Base-by-base conservation (phyloP, 2,888 invertebrate genomes). In the Sinodicranocentrus sp. region DNA sequence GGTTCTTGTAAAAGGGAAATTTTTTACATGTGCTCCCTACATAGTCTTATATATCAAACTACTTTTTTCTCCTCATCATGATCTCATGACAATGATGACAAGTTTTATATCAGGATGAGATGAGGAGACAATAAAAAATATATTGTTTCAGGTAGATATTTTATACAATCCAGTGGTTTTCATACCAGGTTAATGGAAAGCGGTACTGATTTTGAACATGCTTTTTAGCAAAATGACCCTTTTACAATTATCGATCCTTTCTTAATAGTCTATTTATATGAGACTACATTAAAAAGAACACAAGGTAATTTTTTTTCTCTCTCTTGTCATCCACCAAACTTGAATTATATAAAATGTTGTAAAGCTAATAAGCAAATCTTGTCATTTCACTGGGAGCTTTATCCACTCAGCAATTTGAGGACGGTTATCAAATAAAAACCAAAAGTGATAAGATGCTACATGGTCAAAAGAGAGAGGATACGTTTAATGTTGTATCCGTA, bases 151-250 rank as follows among this genome's bases (percentile, higher is more conserved):
- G n/a, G n/a, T n/a, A n/a, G n/a, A n/a, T n/a, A n/a, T n/a, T n/a
- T n/a, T n/a, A n/a, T n/a, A n/a, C n/a, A n/a, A n/a, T n/a, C n/a
- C n/a, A n/a, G n/a, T n/a, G n/a, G n/a, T n/a, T n/a, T n/a, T n/a
- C n/a, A n/a, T n/a, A n/a, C n/a, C n/a, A n/a, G n/a, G n/a, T 23
- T 76, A 76, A 76, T 76, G 76, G 67, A 76, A 76, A 28, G 28
- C 19, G n/a, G 33, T 63, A 39, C 33, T 63, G 28, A 17, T 28
- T 17, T 65, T 13, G 19, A 15, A 21, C 44, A 44, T 44, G 68
- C 44, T 33, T 75, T 44, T 44, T 68, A 26, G 57, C 23, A 44
- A 77, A 57, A 68, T 39, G 28, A 28, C 21, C 28, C 23, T 75
- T 75, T 25, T 54, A 67, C 68, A 77, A 68, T 79, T 71, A 78